Evolutionary conservation across 2,113 vertebrate species (phyloP).

Genomic region (Sorex fumeus): DNA sequence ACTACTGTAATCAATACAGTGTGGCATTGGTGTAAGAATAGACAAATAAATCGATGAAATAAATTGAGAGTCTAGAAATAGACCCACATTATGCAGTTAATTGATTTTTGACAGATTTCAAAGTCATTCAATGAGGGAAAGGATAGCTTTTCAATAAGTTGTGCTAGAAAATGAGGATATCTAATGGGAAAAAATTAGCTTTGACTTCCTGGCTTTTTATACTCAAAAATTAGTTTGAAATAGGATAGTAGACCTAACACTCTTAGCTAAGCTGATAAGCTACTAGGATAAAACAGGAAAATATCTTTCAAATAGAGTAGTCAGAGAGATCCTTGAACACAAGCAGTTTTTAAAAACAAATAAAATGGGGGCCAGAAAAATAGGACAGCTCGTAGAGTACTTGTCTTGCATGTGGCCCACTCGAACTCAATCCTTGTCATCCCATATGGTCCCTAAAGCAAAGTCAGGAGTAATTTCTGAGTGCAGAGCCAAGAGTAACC

Average conservation of each 20-base stretch:
- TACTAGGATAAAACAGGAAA: conserved; percentile 33
- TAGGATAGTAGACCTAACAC: not conserved
- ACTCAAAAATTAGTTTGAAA: conserved; percentile 46
- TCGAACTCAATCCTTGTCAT: no score
- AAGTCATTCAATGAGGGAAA: conserved; percentile 9
- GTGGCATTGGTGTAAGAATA: not conserved
- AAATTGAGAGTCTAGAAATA: conserved; percentile 47
- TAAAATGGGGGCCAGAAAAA: not conserved
- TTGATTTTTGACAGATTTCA: conserved; percentile 49
- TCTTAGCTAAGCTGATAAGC: not conserved
- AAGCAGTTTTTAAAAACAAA: conserved; percentile 27
- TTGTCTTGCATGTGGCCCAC: no score
- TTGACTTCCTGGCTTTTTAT: conserved; percentile 28
- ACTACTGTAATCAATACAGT: not conserved
- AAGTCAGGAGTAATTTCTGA: no score
- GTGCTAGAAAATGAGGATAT: conserved; percentile 11
- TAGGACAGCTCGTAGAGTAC: no score
- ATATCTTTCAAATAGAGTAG: not conserved
- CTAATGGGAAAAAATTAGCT: not conserved
- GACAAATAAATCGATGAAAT: not conserved
- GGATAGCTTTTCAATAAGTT: conserved; percentile 20
- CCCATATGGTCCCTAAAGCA: no score
- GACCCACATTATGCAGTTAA: not conserved
- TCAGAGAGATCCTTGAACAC: conserved; percentile 30
- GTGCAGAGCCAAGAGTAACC: no score